Percentiles rank a stretch among this genome's conserved stretches.
Evolutionary conservation across 2,113 vertebrate genomes (phyloP).

Genomic region (Microcebus griseorufus): DNA sequence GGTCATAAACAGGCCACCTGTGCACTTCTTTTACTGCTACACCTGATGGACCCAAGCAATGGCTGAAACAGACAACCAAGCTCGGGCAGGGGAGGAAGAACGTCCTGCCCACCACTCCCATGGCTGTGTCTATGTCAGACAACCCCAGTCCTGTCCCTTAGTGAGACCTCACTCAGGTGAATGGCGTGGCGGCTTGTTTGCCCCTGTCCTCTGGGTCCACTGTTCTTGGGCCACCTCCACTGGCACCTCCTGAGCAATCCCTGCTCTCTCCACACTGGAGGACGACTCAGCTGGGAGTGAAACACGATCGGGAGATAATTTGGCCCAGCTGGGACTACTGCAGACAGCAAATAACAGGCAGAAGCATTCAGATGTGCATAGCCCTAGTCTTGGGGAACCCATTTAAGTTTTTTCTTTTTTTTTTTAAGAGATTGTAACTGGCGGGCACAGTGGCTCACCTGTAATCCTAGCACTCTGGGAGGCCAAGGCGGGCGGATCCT

Average conservation of each 20-base stretch:
- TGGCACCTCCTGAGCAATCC: not conserved
- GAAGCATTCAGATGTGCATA: not conserved
- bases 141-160: not conserved
- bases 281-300: not conserved
- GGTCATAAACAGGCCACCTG: not conserved
- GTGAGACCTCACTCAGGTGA: not conserved
- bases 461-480: too few species aligned
- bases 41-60: not conserved
- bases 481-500: too few species aligned
- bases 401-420: not conserved
- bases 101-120: rapidly evolving
- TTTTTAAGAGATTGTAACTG: too few species aligned
- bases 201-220: not conserved
- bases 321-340: constrained; percentile 5
- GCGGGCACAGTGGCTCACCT: too few species aligned
- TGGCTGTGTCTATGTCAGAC: rapidly evolving
- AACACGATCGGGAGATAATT: constrained; percentile 11
- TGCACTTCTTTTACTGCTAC: not conserved
- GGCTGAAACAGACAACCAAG: not conserved
- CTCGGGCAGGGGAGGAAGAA: not conserved
- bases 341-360: not conserved
- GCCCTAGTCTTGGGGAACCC: not conserved
- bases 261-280: not conserved
- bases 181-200: rapidly evolving
- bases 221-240: not conserved